phyloP scores from a whole-genome alignment of 1,140 invertebrate species.

The Leptonema lineaticorne region DNA sequence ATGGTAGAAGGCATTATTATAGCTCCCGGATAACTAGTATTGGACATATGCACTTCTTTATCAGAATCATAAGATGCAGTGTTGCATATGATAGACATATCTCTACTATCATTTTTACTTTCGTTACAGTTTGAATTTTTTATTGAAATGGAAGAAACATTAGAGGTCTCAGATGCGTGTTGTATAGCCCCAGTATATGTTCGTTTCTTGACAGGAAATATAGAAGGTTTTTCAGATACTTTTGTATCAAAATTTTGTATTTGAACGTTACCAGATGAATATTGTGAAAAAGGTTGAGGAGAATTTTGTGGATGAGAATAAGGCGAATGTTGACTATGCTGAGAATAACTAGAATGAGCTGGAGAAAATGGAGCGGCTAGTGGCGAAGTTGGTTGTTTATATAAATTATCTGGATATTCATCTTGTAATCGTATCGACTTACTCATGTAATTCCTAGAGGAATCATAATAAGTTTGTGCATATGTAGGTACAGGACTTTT shows the following conservation, averaged over 20 bases:
- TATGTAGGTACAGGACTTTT: constrained; percentile 53
- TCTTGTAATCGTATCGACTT: constrained; percentile 47
- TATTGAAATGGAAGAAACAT: not conserved
- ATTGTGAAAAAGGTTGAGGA: constrained; percentile 43
- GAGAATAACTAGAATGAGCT: constrained; percentile 46
- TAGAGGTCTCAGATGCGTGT: not conserved
- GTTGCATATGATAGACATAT: not conserved
- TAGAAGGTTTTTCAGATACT: constrained; percentile 46
- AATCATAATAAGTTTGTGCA: constrained; percentile 56
- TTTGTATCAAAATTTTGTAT: constrained; percentile 39
- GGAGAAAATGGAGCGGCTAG: constrained; percentile 52
- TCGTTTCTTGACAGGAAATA: constrained; percentile 59
- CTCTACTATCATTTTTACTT: not conserved
- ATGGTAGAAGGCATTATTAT: constrained; percentile 25
- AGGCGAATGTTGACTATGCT: constrained; percentile 44
- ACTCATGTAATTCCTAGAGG: constrained; percentile 53
- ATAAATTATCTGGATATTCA: constrained; percentile 52
- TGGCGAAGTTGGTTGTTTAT: constrained; percentile 50
- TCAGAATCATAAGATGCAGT: not conserved
- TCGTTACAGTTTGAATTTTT: not conserved
- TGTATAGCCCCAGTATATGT: constrained; percentile 56
- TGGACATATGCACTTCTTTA: constrained; percentile 3
- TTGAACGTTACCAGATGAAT: constrained; percentile 21
- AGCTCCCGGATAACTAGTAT: constrained; percentile 22
- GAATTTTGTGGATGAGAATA: constrained; percentile 48